Evolutionary conservation across 2,113 vertebrate species (phyloP), one percentile per base, ranked within the genome.

Genomic region (Salminus brasiliensis): DNA sequence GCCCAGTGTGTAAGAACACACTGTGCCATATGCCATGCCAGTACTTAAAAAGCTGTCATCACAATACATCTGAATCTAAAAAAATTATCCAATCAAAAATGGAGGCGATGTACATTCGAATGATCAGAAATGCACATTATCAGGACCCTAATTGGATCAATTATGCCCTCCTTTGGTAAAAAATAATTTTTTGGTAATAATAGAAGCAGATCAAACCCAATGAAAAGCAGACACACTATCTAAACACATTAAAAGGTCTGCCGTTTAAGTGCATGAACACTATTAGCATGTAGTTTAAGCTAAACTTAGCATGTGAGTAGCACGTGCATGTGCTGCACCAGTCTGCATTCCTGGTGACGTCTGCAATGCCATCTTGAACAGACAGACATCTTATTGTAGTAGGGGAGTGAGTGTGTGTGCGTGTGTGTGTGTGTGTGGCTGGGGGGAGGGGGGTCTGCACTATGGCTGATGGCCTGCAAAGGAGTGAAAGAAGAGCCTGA

Each of bases 1-100:
- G 55, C 41, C 41, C 66, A 45, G 30, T 30, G n/a, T 30, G n/a
- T 13, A n/a, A 68, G 76, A 59, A 71, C 76, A 78, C 68, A 1
- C 27, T 70, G 67, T 78, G 13, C 55, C 21, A 13, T 3, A 47
- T 2, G 7, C 16, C 16, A 8, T 39, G 30, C 4, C 47, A 68
- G 55, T 27, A 27, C 12, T 1, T 5, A 23, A 27, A 60, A 47
- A 70, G 36, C 13, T 32, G 52, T 70, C n/a, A 69, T 23, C 39
- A 25, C 27, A 21, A 8, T 15, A 36, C 36, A 65, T n/a, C 32
- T 36, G 6, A 39, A 15, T 2, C 21, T n/a, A 30, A 16, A n/a
- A n/a, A 39, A 9, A 25, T 18, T 18, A 39, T 49, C 18, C 2
- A 3, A 47, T 18, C 18, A 39, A 39, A 5, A 43, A 5, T 10